Base-by-base conservation (phyloP, 2,888 invertebrate genomes). In the Troides helena region DNA sequence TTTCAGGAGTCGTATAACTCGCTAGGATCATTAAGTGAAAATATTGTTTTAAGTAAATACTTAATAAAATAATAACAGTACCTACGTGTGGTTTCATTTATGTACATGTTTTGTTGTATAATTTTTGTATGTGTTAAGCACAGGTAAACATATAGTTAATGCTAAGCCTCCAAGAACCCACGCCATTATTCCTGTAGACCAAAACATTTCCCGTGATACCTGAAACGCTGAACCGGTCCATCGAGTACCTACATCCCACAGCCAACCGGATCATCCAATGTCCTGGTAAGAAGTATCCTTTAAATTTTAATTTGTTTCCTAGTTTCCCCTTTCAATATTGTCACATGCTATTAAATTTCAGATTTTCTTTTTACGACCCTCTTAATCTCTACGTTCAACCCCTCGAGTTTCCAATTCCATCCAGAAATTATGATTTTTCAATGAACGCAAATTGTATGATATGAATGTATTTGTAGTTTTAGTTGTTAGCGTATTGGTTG, bases 251-350 rank as follows among this genome's bases (percentile, higher is more conserved):
- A 80, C 91, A 89, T 89, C 90, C 92, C 85, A 85, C 91, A 87
- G 91, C 86, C 87, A 87, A 88, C 87, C 80, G 92, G 91, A 91
- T 89, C 89, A 88, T 85, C 90, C 91, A 89, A 83, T 80, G 72
- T 92, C 92, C 93, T 81, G 92, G 93, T 93, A 93, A 93, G 93
- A 90, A 73, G 80, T 87, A 87, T 92, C 90, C 90, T 91, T 85
- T 90, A 85, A 84, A 81, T 88, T 88, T 82, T 88, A 87, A 85
- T 90, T 90, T 87, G 76, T 82, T 78, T 90, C 90, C 90, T 86
- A 86, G 85, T 75, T 78, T 79, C 78, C 85, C 86, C 88, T 30
- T 3, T 79, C 77, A 72, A 74, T 71, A 76, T 76, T 74, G 69
- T 67, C 71, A 65, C 62, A 59, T 60, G 36, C 21, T 17, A 39